Percentiles rank a stretch among this genome's conserved stretches.
Conservation (phyloP, 2,888 invertebrate species). For the Agrilus mali region DNA sequence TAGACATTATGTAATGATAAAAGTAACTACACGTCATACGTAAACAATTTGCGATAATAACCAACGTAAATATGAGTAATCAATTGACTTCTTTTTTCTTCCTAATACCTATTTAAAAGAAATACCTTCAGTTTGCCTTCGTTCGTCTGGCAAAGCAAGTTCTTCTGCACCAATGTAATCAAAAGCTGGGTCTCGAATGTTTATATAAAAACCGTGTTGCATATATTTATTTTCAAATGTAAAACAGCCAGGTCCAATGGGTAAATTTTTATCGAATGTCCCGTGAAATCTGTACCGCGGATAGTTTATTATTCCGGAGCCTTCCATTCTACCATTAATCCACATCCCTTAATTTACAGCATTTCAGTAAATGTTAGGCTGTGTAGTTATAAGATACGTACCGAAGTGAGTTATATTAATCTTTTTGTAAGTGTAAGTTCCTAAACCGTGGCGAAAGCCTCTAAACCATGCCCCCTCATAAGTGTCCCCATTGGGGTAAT, state of each 20-base stretch:
- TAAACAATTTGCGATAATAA: too few relatives aligned
- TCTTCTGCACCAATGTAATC: conserved; percentile 37
- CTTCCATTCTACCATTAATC: conserved; percentile 62
- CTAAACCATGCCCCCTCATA: conserved; percentile 72
- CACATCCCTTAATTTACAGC: conserved; percentile 50
- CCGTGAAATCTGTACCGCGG: conserved; percentile 56
- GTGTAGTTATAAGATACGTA: conserved; percentile 6
- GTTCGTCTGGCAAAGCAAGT: conserved; percentile 33
- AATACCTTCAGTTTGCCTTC: conserved; percentile 28
- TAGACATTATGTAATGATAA: too few relatives aligned
- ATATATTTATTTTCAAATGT: conserved; percentile 65
- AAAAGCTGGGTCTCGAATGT: conserved; percentile 45
- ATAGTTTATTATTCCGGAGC: conserved; percentile 60
- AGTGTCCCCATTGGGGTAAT: conserved; percentile 62
- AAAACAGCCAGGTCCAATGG: conserved; percentile 62
- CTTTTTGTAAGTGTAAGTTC: conserved; percentile 56
- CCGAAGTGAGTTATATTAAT: conserved; percentile 33
- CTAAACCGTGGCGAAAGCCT: conserved; percentile 63
- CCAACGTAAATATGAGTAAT: too few relatives aligned
- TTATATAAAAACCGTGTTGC: conserved; percentile 59
- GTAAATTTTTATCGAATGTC: conserved; percentile 54
- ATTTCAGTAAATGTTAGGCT: neutral
- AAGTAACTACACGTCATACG: too few relatives aligned
- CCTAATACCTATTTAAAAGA: neutral
- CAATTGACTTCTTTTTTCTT: too few relatives aligned